Conservation (phyloP, 2,113 vertebrate species). For the Bothrops jararaca region DNA sequence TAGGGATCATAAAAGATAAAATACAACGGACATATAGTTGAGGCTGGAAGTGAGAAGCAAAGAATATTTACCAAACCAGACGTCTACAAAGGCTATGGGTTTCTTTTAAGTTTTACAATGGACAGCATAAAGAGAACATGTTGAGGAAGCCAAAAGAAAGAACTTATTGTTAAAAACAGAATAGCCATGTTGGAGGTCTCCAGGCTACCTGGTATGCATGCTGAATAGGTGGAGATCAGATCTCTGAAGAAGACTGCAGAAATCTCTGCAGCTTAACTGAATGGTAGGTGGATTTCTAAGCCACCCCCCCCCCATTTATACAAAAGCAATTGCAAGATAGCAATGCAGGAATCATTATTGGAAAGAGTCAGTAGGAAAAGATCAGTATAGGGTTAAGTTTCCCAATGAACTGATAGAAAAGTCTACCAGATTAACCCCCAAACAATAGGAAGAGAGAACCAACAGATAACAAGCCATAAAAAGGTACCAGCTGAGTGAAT, state of each 20-base stretch:
- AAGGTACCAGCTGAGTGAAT: background rate
- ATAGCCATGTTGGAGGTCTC: background rate
- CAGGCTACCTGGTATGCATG: background rate
- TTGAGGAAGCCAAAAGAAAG: background rate
- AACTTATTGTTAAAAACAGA: background rate
- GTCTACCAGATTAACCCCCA: background rate
- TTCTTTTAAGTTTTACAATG: background rate
- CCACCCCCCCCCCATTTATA: background rate
- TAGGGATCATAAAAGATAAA: too few species aligned
- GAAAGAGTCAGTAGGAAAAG: background rate
- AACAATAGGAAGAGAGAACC: background rate
- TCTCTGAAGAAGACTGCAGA: background rate
- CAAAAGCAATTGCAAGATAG: background rate
- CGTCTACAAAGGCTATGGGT: too few species aligned
- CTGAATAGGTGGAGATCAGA: background rate
- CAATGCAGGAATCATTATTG: background rate
- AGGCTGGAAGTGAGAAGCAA: too few species aligned
- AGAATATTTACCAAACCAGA: too few species aligned
- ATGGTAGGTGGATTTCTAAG: background rate
- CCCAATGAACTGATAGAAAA: background rate
- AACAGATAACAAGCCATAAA: background rate
- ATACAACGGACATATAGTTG: too few species aligned
- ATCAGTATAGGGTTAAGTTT: background rate
- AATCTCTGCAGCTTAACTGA: background rate
- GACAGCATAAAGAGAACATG: background rate